Base-by-base conservation (phyloP, 2,888 invertebrate genomes). In the Rhodophaea formosa region DNA sequence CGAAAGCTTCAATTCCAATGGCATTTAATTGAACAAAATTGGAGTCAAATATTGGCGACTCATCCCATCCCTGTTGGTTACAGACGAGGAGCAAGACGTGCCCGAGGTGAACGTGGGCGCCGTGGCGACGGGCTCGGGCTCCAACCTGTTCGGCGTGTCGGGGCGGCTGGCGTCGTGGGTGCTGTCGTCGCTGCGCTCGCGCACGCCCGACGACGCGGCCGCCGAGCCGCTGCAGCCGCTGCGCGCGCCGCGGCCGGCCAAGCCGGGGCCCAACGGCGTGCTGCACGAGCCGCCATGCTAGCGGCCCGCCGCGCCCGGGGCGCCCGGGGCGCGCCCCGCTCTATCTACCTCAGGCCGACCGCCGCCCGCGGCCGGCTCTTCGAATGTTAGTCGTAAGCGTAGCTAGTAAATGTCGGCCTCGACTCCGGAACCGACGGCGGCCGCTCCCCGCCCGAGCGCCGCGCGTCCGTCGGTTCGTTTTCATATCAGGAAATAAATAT, bases 141-240 rank as follows among this genome's bases (percentile, higher is more conserved):
- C 90, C 45, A 88, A 90, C 77, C 80, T 90, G 81, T 90, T 91
- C 86, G 90, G 90, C 64, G 88, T 90, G 79, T 88, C 90, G 66
- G 90, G 90, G 7, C 87, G 90, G 7, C 85, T 91, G 47, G 89
- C 90, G 61, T 88, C 88, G 64, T 91, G 91, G 91, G 90, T 90
- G 72, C 80, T 91, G 74, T 85, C 89, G 23, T 86, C 88, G 62
- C 83, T 88, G 74, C 86, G 88, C 60, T 82, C 84, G 73, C 84
- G 86, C 63, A 63, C 73, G 47, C 77, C 80, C 17, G 82, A 85
- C 76, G 87, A 86, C 80, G 87, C 86, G 47, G 87, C 88, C 60
- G 87, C 79, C 61, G 77, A 79, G 75, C 79, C 77, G 65, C 74
- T 77, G 70, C 77, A 74, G 75, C 79, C 78, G 45, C 59, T 62